A percentile compares a stretch with the other conserved stretches of the same genome.
phyloP scores from a whole-genome alignment of 2,888 invertebrate species.

The Muscina levida region DNA sequence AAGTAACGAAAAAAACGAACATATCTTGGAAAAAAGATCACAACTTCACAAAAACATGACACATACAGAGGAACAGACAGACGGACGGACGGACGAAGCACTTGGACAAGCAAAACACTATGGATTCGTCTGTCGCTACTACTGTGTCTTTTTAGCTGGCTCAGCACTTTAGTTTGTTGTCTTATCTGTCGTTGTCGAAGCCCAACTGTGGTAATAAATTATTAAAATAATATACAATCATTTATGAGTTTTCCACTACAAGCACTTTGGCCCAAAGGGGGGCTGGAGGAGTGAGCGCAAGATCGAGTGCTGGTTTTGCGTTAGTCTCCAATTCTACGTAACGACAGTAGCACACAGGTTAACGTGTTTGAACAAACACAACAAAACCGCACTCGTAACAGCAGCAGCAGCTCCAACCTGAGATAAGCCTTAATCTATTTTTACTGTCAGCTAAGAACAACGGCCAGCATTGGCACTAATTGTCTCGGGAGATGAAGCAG shows the following conservation, averaged over 20 bases:
- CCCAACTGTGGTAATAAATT: slow-evolving; percentile 64
- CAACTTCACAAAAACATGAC: slow-evolving; percentile 58
- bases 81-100: not conserved
- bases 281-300: not conserved
- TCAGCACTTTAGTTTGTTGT: slow-evolving; percentile 33
- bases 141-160: slow-evolving; percentile 40
- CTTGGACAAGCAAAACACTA: slow-evolving; percentile 39
- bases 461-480: slow-evolving; percentile 30
- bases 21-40: slow-evolving; percentile 55
- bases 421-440: slow-evolving; percentile 54
- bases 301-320: not conserved
- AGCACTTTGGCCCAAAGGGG: no score
- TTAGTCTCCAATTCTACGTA: slow-evolving; percentile 45
- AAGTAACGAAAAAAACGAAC: slow-evolving; percentile 42
- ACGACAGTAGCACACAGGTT: slow-evolving; percentile 52
- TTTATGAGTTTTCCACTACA: slow-evolving; percentile 38
- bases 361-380: slow-evolving; percentile 4
- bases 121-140: slow-evolving; percentile 22
- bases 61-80: slow-evolving; percentile 42
- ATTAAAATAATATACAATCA: slow-evolving; percentile 59
- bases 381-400: no score
- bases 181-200: slow-evolving; percentile 38
- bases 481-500: slow-evolving; percentile 50
- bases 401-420: slow-evolving; percentile 10
- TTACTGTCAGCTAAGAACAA: slow-evolving; percentile 1